Percentiles rank a stretch among this genome's conserved stretches.
phyloP scores from a whole-genome alignment of 2,797 vertebrate genomes.

The Agapornis canus region DNA sequence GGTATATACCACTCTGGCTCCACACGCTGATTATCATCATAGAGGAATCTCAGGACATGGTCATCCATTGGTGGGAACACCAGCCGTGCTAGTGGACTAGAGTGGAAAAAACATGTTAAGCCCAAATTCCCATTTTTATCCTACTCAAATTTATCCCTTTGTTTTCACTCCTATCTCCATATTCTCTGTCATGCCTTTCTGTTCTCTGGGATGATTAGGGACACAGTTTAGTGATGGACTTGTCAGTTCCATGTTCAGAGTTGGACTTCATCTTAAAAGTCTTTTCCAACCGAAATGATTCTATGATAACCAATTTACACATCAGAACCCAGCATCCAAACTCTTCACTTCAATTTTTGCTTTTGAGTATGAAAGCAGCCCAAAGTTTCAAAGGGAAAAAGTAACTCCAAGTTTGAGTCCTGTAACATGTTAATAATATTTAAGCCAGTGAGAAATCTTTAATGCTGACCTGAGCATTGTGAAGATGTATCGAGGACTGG shows the following conservation, averaged over 20 bases:
- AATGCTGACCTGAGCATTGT: constrained; percentile 94
- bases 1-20: constrained; percentile 99
- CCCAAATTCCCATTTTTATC: not conserved
- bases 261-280: not conserved
- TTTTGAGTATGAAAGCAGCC: not conserved
- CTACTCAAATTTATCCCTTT: not conserved
- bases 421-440: not conserved
- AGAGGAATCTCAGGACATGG: constrained; percentile 90
- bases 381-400: not conserved
- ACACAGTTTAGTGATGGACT: not conserved
- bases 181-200: not conserved
- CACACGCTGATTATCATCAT: constrained; percentile 94
- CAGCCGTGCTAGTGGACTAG: constrained; percentile 87
- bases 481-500: constrained; percentile 99
- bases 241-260: not conserved
- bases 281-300: not conserved
- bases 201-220: not conserved
- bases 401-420: not conserved
- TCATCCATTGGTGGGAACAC: constrained; percentile 90
- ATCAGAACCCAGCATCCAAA: not conserved
- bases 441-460: not conserved
- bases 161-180: not conserved
- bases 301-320: not conserved
- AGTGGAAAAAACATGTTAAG: not conserved
- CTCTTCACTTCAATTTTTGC: not conserved